phyloP scores from a whole-genome alignment of 2,113 vertebrate species.

The Corapipo altera region DNA sequence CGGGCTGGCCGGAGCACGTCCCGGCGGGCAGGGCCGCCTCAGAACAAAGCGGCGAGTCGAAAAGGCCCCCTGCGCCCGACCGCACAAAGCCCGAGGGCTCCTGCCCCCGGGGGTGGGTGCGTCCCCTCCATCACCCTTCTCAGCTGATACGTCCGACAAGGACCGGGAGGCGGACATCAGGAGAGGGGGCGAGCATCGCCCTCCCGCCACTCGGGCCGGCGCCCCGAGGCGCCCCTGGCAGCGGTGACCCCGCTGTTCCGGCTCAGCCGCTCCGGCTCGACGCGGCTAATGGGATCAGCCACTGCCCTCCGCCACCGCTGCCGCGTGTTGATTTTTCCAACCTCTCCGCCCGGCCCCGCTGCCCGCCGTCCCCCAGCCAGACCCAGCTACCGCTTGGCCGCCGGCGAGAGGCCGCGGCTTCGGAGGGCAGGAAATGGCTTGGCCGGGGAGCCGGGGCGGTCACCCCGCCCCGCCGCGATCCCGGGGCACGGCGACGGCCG shows the following conservation, averaged over 20 bases:
- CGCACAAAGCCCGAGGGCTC: background rate
- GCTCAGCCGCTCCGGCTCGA: slow-evolving; percentile 4
- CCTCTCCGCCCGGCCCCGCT: slow-evolving; percentile 6
- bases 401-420: background rate
- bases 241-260: slow-evolving; percentile 11
- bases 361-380: slow-evolving; percentile 12
- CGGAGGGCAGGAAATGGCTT: slow-evolving; percentile 10
- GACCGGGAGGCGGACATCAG: background rate
- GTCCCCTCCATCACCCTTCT: background rate
- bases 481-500: background rate
- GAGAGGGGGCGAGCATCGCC: background rate
- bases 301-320: slow-evolving; percentile 31
- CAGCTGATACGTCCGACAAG: slow-evolving; percentile 19
- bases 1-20: background rate
- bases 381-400: slow-evolving; percentile 48
- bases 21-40: background rate
- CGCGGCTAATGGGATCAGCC: slow-evolving; percentile 59
- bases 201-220: background rate
- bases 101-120: background rate
- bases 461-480: background rate
- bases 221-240: background rate
- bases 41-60: background rate
- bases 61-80: background rate
- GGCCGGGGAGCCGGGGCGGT: background rate
- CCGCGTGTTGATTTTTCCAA: slow-evolving; percentile 71